These are phyloP conservation scores for Sciaenops ocellatus DNA, from an alignment of 2,797 vertebrate genomes.

Conservation along the genomic window DNA sequence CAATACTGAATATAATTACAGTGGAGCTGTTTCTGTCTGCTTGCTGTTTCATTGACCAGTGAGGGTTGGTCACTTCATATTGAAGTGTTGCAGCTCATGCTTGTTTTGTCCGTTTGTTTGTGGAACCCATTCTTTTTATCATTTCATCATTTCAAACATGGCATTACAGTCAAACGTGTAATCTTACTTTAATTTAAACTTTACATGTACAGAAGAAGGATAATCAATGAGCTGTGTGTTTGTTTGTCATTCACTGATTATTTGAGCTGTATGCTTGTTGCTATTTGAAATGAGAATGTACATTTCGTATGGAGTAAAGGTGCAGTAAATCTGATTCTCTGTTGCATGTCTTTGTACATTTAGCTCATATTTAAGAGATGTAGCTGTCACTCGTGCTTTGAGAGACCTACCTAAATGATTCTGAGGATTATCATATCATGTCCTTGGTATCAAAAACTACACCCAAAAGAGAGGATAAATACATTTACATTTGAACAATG, in stretches of 20 bases:
- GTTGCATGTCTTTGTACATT: conserved; percentile 4
- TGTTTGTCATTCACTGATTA: neutral
- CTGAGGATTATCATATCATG: neutral
- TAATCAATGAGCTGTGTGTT: neutral
- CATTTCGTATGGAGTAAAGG: neutral
- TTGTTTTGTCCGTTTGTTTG: neutral
- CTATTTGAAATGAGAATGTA: neutral
- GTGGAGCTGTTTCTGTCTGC: neutral
- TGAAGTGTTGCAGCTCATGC: conserved; percentile 61
- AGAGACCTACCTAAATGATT: neutral
- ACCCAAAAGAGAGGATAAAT: neutral
- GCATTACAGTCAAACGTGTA: neutral
- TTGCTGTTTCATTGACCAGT: conserved; percentile 19
- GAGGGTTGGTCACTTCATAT: conserved; percentile 65
- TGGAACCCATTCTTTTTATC: neutral
- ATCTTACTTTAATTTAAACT: neutral
- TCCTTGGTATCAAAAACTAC: neutral
- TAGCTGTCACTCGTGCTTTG: neutral
- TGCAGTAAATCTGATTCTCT: neutral
- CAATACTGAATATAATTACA: neutral
- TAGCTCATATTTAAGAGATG: neutral
- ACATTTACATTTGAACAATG: neutral
- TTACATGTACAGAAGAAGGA: neutral
- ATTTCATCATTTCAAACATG: conserved; percentile 13
- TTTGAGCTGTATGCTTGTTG: conserved; percentile 7